Percentiles rank a stretch among this genome's conserved stretches.
Conservation (phyloP, 2,888 invertebrate species). For the Autographa gamma region DNA sequence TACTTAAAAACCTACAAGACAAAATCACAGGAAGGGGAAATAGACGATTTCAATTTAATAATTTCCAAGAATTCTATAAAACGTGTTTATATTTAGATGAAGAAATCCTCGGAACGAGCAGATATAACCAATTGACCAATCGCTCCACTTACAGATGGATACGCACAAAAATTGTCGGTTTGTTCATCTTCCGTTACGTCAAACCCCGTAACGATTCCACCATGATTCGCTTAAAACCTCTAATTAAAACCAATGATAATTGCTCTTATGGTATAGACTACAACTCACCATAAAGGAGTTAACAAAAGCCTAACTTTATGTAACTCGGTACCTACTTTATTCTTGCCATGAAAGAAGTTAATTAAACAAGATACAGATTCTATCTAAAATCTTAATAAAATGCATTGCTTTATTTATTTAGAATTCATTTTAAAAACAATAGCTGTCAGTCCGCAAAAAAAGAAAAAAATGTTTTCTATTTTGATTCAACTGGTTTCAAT, state of each 20-base stretch:
- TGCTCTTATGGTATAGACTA: slow-evolving; percentile 15
- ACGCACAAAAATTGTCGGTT: slow-evolving; percentile 56
- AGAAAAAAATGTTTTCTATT: not conserved
- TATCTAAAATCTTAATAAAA: not conserved
- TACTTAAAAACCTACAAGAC: too few species aligned
- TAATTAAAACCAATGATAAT: slow-evolving; percentile 44
- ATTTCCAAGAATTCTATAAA: slow-evolving; percentile 18
- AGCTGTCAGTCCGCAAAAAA: not conserved
- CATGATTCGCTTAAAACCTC: slow-evolving; percentile 30
- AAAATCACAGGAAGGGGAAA: too few species aligned
- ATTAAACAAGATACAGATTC: not conserved
- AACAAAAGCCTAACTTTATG: slow-evolving; percentile 35
- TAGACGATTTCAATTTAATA: not conserved
- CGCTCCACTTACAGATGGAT: slow-evolving; percentile 57
- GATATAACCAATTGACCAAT: slow-evolving; percentile 54
- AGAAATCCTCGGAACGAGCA: slow-evolving; percentile 50
- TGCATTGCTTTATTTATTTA: not conserved
- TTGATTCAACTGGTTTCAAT: not conserved
- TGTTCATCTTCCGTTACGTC: slow-evolving; percentile 55
- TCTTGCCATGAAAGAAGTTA: not conserved
- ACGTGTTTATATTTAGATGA: slow-evolving; percentile 37
- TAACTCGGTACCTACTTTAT: slow-evolving; percentile 21
- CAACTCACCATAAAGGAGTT: slow-evolving; percentile 23
- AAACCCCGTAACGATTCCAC: slow-evolving; percentile 42
- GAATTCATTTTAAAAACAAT: not conserved